Conservation (phyloP, 1,140 invertebrate species). For the Diachasma alloeum region DNA sequence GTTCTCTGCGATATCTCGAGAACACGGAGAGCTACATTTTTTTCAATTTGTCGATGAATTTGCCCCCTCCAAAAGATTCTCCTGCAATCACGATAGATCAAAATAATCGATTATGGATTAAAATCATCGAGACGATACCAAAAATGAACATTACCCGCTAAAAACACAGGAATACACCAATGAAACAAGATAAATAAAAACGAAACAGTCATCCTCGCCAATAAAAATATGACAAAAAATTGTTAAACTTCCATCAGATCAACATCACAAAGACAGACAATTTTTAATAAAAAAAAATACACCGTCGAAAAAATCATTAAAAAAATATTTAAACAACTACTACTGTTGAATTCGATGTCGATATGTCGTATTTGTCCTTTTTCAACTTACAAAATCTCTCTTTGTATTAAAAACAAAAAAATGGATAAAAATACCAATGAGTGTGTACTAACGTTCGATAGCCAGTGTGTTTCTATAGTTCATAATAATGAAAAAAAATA, state of each 20-base stretch:
- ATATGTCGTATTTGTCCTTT: constrained; percentile 41
- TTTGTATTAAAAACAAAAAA: constrained; percentile 38
- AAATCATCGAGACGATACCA: neutral
- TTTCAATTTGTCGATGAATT: neutral
- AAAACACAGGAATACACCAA: neutral
- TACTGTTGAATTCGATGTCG: constrained; percentile 48
- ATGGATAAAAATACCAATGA: constrained; percentile 35
- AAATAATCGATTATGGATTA: no score
- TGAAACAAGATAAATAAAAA: neutral
- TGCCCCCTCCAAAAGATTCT: neutral
- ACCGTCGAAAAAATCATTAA: constrained; percentile 2
- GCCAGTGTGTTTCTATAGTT: constrained; percentile 47
- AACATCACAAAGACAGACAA: neutral
- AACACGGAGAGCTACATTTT: no score
- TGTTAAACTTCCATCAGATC: neutral
- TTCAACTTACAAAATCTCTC: constrained; percentile 40
- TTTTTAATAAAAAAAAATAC: constrained; percentile 6
- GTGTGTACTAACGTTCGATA: constrained; percentile 55
- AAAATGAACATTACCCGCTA: neutral
- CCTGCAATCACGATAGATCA: neutral
- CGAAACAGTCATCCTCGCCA: constrained; percentile 7
- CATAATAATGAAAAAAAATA: neutral
- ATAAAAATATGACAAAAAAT: neutral
- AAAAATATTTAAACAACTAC: constrained; percentile 34
- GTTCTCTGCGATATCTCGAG: no score